Conservation (phyloP, 2,797 vertebrate species). For the Periophthalmus magnuspinnatus region DNA sequence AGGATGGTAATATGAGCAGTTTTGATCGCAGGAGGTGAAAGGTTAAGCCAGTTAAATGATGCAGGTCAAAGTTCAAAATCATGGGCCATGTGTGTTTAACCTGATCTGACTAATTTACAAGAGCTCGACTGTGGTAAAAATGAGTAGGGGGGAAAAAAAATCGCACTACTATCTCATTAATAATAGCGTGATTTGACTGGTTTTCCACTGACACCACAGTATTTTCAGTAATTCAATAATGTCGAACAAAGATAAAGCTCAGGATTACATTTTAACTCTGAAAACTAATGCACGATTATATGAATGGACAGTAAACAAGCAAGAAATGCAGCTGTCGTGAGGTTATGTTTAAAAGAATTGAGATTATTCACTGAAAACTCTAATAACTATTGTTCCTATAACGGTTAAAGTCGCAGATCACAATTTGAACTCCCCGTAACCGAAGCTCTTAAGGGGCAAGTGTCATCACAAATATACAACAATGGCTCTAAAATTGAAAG, state of each 20-base stretch:
- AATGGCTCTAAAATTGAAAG: slow-evolving; percentile 2
- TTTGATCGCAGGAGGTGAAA: slow-evolving; percentile 9
- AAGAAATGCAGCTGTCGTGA: neutral
- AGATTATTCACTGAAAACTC: neutral
- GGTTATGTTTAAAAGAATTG: no score
- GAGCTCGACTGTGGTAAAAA: neutral
- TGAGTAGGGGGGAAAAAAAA: no score
- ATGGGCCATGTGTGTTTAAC: slow-evolving; percentile 21
- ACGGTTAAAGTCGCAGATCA: neutral
- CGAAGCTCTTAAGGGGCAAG: slow-evolving; percentile 4
- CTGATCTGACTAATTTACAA: slow-evolving; percentile 12
- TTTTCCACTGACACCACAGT: no score
- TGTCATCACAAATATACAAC: slow-evolving; percentile 3
- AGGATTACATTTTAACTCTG: no score
- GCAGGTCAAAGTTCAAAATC: neutral
- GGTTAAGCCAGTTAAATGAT: slow-evolving; percentile 21
- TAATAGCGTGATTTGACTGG: no score
- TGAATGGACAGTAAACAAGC: neutral
- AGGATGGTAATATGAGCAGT: neutral
- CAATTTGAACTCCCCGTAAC: neutral
- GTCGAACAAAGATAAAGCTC: no score
- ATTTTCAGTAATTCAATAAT: no score
- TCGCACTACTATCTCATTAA: no score
- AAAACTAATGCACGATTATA: no score
- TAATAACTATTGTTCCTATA: neutral